A percentile compares a stretch with the other conserved stretches of the same genome.
These are phyloP conservation scores for Cromileptes altivelis DNA, from an alignment of 2,113 vertebrate genomes.

Conservation along the genomic window DNA sequence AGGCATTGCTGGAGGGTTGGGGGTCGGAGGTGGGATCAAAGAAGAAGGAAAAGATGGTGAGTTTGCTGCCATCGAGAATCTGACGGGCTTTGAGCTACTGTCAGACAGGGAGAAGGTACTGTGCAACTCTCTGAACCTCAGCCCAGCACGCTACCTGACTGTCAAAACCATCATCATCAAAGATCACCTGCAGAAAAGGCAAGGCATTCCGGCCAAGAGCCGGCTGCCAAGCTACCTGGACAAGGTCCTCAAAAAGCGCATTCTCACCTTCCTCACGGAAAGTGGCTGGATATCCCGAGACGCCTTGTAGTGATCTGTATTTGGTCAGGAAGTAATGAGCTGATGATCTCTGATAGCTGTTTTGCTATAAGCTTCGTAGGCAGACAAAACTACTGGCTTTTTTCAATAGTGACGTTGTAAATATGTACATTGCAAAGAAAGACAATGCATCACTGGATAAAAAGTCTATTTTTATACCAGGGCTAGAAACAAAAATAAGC, in stretches of 20 bases:
- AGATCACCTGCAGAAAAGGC: constrained; percentile 96
- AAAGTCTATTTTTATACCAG: constrained; percentile 68
- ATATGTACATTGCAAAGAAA: constrained; percentile 70
- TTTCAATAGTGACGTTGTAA: constrained; percentile 54
- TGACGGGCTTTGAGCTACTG: constrained; percentile 94
- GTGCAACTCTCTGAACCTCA: constrained; percentile 93
- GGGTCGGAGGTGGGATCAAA: constrained; percentile 80
- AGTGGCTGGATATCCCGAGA: constrained; percentile 98
- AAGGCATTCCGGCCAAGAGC: constrained; percentile 96
- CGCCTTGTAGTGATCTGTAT: constrained; percentile 84
- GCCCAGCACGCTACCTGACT: constrained; percentile 94
- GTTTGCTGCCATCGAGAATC: constrained; percentile 94
- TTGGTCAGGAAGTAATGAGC: neutral
- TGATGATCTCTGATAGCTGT: constrained; percentile 3
- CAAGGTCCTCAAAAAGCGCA: constrained; percentile 97
- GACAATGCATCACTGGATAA: constrained; percentile 15
- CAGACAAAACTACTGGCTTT: constrained; percentile 49
- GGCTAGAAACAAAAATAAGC: constrained; percentile 38
- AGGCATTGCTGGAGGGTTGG: constrained; percentile 68
- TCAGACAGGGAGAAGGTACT: constrained; percentile 97
- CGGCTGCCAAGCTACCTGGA: constrained; percentile 96
- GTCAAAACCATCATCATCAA: constrained; percentile 99
- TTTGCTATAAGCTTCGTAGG: constrained; percentile 2
- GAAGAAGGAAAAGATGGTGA: constrained; percentile 94
- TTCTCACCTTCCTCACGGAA: constrained; percentile 96